phyloP scores from a whole-genome alignment of 2,888 invertebrate genomes.

The Aporophyla lueneburgensis region DNA sequence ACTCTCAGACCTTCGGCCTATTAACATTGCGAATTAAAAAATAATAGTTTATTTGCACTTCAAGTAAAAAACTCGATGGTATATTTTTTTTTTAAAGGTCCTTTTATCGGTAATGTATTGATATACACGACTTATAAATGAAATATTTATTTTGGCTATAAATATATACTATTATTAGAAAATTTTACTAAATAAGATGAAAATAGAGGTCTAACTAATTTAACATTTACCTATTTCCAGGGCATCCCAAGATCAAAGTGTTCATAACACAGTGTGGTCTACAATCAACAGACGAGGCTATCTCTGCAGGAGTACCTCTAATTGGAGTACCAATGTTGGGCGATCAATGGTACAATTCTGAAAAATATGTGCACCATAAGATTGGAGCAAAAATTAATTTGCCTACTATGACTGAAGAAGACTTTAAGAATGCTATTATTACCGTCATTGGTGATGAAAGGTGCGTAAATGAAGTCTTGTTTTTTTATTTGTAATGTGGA shows the following conservation, averaged over 20 bases:
- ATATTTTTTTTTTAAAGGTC: no score
- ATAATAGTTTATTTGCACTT: no score
- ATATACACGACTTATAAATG: neutral
- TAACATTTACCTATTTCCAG: neutral
- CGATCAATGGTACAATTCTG: no score
- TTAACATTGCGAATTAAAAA: no score
- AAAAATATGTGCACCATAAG: neutral
- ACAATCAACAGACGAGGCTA: slow-evolving; percentile 78
- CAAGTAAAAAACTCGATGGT: no score
- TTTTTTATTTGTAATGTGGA: neutral
- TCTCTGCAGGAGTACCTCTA: no score
- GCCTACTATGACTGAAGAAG: slow-evolving; percentile 19
- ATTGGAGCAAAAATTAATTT: slow-evolving; percentile 31
- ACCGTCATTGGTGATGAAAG: slow-evolving; percentile 21
- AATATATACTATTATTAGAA: neutral
- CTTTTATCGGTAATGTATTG: neutral
- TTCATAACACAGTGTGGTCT: slow-evolving; percentile 55
- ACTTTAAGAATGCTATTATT: slow-evolving; percentile 32
- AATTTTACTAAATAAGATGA: no score
- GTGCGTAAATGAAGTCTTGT: neutral
- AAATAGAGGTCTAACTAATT: neutral
- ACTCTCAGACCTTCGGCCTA: no score
- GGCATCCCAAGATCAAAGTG: no score
- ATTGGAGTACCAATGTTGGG: no score
- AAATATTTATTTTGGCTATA: neutral